Conservation (phyloP, 2,888 invertebrate species). For the Rosalia funebris region DNA sequence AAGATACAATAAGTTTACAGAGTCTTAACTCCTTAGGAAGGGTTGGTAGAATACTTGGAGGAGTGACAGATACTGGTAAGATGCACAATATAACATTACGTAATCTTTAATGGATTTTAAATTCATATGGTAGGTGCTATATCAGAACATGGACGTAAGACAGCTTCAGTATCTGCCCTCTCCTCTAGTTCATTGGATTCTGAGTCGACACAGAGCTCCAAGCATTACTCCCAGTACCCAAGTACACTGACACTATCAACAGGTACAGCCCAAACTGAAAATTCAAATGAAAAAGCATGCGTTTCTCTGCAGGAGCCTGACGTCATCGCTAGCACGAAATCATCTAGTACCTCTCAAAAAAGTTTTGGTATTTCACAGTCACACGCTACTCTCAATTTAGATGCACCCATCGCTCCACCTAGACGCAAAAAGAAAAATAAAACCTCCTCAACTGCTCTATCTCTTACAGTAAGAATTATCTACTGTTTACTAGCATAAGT, state of each 20-base stretch:
- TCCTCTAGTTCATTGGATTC: slow-evolving; percentile 61
- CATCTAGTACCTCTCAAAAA: slow-evolving; percentile 66
- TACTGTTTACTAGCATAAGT: not conserved
- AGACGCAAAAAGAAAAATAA: slow-evolving; percentile 77
- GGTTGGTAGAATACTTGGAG: slow-evolving; percentile 82
- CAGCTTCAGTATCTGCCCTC: slow-evolving; percentile 57
- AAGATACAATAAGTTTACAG: slow-evolving; percentile 87
- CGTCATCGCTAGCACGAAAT: slow-evolving; percentile 91
- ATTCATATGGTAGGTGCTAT: slow-evolving; percentile 35
- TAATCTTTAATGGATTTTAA: too few relatives aligned
- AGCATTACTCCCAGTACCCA: slow-evolving; percentile 59
- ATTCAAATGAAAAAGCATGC: slow-evolving; percentile 47
- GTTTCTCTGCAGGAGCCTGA: slow-evolving; percentile 83
- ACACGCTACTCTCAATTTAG: slow-evolving; percentile 46
- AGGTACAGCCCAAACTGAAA: slow-evolving; percentile 28
- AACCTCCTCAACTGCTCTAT: slow-evolving; percentile 36
- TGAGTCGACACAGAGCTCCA: slow-evolving; percentile 61
- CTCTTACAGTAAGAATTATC: slow-evolving; percentile 47
- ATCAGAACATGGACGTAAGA: slow-evolving; percentile 50
- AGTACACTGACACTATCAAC: slow-evolving; percentile 59
- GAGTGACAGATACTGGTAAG: slow-evolving; percentile 54
- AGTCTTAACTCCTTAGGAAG: slow-evolving; percentile 89
- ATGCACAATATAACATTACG: too few relatives aligned
- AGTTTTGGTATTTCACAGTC: slow-evolving; percentile 32
- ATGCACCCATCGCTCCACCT: slow-evolving; percentile 79